Evolutionary conservation across 2,113 vertebrate species (phyloP), one percentile per base, ranked within the genome.

Genomic region (Psettodes erumei): DNA sequence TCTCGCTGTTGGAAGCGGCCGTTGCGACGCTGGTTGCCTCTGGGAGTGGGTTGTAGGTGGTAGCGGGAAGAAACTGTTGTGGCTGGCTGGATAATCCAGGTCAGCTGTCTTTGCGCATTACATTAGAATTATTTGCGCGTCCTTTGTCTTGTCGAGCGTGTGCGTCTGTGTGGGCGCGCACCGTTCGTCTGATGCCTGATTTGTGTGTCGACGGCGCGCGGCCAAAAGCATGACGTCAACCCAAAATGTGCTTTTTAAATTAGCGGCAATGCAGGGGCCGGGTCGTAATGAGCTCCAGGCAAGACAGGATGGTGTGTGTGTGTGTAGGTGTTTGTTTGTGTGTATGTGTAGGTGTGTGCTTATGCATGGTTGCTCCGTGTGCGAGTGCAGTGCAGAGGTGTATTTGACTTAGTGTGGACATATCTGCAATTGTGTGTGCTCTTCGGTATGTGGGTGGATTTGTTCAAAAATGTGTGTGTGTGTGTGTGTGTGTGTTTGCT

Each of bases 81-180:
- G 27, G 76, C 66, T 72, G 65, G 30, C 73, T 83, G 75, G n/a
- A n/a, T n/a, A 88, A 89, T 86, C 53, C 81, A 86, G 86, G 79
- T 88, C 87, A 88, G 77, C 86, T 87, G 87, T 88, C 90, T 68
- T 51, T 68, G 73, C 50, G 56, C 58, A 77, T 90, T 77, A 83
- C 33, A 42, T 77, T 70, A 25, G 45, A 68, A 83, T 80, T 72
- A 61, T 77, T 59, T 71, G 63, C 60, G 71, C 59, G 66, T 59
- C 45, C 50, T 73, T 70, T 81, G 65, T 83, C 55, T 71, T 37
- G 43, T 40, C 30, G 27, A 4, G 21, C 0, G 4, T 45, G 55
- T 33, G 23, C 43, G 54, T 65, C 13, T 38, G 38, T 66, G 63
- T 40, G 73, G 2, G 0, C 68, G 48, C 23, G 32, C 32, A 43